These are phyloP conservation scores for Grus americana DNA, from an alignment of 2,113 vertebrate species.

Conservation along the genomic window DNA sequence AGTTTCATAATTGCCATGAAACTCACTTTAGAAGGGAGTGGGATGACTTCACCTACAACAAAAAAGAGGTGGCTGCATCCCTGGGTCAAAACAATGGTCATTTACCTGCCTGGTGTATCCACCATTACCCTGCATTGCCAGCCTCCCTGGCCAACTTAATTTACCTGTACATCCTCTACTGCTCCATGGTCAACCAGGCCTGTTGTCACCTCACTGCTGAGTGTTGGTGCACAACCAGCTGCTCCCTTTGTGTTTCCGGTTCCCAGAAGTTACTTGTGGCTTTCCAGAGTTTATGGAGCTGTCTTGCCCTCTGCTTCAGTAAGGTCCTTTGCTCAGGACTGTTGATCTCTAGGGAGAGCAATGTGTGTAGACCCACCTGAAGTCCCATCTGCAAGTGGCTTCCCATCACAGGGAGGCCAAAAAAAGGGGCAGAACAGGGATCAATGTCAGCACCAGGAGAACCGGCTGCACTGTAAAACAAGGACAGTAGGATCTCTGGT, in stretches of 20 bases:
- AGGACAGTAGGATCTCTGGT: not conserved
- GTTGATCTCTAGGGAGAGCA: not conserved
- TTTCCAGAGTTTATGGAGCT: not conserved
- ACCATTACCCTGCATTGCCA: not conserved
- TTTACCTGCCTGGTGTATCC: not conserved
- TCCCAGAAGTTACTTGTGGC: not conserved
- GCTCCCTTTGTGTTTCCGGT: not conserved
- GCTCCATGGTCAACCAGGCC: not conserved
- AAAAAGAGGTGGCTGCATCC: not conserved
- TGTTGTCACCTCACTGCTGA: not conserved
- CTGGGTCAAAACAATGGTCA: not conserved
- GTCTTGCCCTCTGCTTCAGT: not conserved
- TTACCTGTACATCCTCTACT: not conserved
- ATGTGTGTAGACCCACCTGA: not conserved
- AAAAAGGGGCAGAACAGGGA: not conserved
- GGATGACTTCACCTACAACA: not conserved
- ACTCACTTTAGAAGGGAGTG: not conserved
- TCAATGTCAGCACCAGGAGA: not conserved
- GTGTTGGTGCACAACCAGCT: not conserved
- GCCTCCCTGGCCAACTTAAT: not conserved
- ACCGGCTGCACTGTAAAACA: not conserved
- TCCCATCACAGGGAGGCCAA: not conserved
- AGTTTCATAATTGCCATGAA: not conserved
- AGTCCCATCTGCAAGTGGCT: not conserved
- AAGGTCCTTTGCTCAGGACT: not conserved